Base-by-base conservation (phyloP, 2,113 vertebrate genomes). In the Mesitornis unicolor region DNA sequence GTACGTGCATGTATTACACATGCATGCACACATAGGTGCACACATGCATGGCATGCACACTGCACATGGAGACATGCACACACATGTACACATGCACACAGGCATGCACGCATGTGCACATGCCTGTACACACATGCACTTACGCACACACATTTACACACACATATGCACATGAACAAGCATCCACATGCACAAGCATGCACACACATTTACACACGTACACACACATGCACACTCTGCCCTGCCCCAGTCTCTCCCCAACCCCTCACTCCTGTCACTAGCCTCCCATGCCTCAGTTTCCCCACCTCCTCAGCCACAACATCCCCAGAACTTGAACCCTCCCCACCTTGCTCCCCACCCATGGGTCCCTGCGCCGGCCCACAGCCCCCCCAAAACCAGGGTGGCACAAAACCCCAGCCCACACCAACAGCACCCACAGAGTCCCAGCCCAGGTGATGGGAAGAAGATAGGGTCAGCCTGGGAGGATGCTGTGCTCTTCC, bases 11-110 rank as follows among this genome's bases (percentile, higher is more conserved):
- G 3, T 19, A 16, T 8, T 7, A 10, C 31, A 13, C 20, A 17
- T 15, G 7, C 10, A 6, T 13, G 19, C 36, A 19, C 19, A 10
- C 10, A 11, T 1, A 4, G 3, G 7, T 11, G 13, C 11, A 22
- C 18, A 33, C 11, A 3, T 13, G 53, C 78, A 20, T 3, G 43
- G 4, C 10, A 18, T 6, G 18, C 9, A 3, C 31, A 43, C 11
- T 12, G 5, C 11, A 22, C 22, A 22, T 25, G 47, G 31, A 60
- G 45, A 43, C 13, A 14, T 8, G 35, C 9, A 16, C 31, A 21
- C 14, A 61, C 7, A 19, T 11, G 13, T 24, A 29, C 18, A 16
- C 18, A 16, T 5, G 4, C 5, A 4, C n/a, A 38, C 7, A 18
- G 8, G 9, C 15, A 31, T 6, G 3, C 10, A 9, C 21, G 11